Evolutionary conservation across 1,140 invertebrate genomes (phyloP).

Genomic region (Microplitis mediator): DNA sequence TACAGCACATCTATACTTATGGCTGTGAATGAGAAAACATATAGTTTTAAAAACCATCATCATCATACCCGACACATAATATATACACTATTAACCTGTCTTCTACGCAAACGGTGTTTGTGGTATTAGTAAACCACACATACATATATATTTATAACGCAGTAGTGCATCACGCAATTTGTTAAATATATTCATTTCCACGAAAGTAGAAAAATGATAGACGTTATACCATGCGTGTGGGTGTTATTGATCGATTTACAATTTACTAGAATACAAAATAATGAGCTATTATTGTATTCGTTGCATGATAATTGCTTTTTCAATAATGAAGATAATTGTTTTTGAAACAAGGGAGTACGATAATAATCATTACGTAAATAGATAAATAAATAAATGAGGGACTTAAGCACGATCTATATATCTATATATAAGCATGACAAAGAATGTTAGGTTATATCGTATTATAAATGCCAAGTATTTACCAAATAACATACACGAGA

Average conservation of each 20-base stretch:
- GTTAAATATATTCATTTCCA: slow-evolving; percentile 1
- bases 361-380: neutral
- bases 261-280: neutral
- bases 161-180: neutral
- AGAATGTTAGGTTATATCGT: neutral
- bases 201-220: neutral
- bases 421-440: too few species aligned
- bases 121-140: neutral
- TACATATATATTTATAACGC: neutral
- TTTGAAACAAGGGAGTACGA: neutral
- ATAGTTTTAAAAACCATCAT: slow-evolving; percentile 12
- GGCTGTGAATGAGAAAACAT: neutral
- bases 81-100: slow-evolving; percentile 1
- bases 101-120: neutral
- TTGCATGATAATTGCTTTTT: neutral
- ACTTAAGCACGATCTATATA: too few species aligned
- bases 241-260: neutral
- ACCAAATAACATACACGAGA: neutral
- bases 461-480: neutral
- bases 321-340: neutral
- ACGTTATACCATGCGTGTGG: neutral
- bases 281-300: neutral
- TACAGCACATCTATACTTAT: neutral
- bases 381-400: neutral
- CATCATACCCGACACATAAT: slow-evolving; percentile 3